phyloP scores from a whole-genome alignment of 2,113 vertebrate genomes.

The Falco punctatus region DNA sequence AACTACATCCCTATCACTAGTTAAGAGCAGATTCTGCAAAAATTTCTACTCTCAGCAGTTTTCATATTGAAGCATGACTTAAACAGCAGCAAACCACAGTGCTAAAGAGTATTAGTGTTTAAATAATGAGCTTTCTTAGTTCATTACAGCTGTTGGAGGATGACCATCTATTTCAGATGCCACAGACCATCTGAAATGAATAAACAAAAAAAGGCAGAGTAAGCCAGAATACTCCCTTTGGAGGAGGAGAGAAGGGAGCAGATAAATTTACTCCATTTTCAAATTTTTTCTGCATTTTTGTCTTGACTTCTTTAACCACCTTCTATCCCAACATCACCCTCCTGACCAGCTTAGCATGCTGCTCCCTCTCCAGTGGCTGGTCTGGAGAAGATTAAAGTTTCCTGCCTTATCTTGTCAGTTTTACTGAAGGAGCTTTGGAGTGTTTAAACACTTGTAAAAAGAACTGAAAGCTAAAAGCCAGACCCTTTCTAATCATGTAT shows the following conservation, averaged over 20 bases:
- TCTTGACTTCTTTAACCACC: not conserved
- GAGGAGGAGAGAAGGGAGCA: not conserved
- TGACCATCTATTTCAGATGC: not conserved
- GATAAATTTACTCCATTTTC: not conserved
- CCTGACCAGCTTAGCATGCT: not conserved
- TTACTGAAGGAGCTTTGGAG: not conserved
- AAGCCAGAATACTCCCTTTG: not conserved
- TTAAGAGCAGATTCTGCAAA: not conserved
- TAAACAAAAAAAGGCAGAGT: not conserved
- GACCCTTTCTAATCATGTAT: not conserved
- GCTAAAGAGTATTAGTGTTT: not conserved
- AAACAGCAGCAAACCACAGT: not conserved
- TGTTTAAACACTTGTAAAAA: not conserved
- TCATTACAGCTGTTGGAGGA: not conserved
- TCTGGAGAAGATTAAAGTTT: not conserved
- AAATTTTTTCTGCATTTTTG: not conserved
- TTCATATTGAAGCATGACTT: rapidly evolving
- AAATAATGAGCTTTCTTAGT: not conserved
- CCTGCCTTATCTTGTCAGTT: not conserved
- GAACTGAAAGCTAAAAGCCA: not conserved
- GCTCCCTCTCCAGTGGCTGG: not conserved
- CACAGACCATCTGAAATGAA: not conserved
- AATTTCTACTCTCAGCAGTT: not conserved
- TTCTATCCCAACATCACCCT: not conserved
- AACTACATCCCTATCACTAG: not conserved